A percentile compares a stretch with the other conserved stretches of the same genome.
Conservation (phyloP, 2,113 vertebrate species). For the Austrofundulus limnaeus region DNA sequence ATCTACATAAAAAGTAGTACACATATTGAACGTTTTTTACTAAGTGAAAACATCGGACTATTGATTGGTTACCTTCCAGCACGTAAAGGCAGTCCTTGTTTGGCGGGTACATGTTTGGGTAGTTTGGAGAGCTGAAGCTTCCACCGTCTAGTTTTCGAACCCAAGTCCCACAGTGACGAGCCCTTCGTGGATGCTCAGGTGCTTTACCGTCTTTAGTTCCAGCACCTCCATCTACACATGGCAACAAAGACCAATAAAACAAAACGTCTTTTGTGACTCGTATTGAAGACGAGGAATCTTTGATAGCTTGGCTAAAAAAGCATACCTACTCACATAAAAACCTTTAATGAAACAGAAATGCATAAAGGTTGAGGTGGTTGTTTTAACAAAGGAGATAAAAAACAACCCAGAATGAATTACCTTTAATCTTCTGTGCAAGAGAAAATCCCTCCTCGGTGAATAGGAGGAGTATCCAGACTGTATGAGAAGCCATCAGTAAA, state of each 20-base stretch:
- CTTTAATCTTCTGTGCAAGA: conserved; percentile 89
- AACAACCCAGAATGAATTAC: conserved; percentile 61
- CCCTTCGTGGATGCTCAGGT: conserved; percentile 59
- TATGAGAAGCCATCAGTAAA: conserved; percentile 24
- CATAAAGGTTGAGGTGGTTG: not conserved
- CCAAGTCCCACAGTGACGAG: conserved; percentile 89
- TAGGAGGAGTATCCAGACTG: conserved; percentile 89
- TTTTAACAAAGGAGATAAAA: not conserved
- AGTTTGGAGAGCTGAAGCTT: conserved; percentile 92
- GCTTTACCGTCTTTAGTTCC: conserved; percentile 81
- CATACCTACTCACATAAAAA: not conserved
- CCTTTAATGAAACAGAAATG: not conserved
- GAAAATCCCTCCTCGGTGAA: conserved; percentile 90
- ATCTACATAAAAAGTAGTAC: no score
- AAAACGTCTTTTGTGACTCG: not conserved
- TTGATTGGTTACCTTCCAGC: conserved; percentile 87
- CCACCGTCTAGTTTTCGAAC: conserved; percentile 89
- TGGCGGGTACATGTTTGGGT: conserved; percentile 90
- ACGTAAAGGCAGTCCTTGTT: conserved; percentile 96
- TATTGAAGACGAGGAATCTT: no score
- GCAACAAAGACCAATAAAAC: not conserved
- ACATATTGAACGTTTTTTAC: not conserved
- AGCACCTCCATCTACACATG: conserved; percentile 66
- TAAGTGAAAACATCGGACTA: not conserved
- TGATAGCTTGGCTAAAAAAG: not conserved